Evolutionary conservation across 2,797 vertebrate genomes (phyloP), one percentile per base, ranked within the genome.

Genomic region (Acropternis orthonyx): DNA sequence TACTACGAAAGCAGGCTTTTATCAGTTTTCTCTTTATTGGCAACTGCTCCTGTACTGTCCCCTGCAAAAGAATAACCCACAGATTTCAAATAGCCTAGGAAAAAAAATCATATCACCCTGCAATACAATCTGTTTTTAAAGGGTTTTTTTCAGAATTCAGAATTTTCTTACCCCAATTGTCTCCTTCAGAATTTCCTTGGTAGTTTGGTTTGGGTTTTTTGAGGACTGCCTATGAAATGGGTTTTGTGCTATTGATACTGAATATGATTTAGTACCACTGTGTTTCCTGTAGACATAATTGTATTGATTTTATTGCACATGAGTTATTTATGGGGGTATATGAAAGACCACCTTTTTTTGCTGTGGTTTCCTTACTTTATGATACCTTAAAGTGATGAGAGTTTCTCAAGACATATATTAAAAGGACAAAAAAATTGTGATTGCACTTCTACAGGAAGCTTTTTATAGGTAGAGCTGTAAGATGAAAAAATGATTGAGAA

Each of bases 261-360:
- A 9, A 7, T 51, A 28, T 62, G 3, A 46, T 73, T 75, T 83
- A 46, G 22, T 71, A 76, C 4, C 15, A 1, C 6, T 26, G 6
- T 43, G 16, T 61, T 76, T 65, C 15, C 27, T n/a, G 41, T 74
- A 66, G 55, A 30, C 24, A 39, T 14, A 1, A 51, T 6, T 37
- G 8, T 12, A 54, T 73, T 72, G 58, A 36, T 58, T 79, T 88
- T 74, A 58, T 34, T 37, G 5, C 11, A 18, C 6, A 2, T 46
- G 37, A 4, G 12, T 26, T 74, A 54, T 26, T 44, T 0, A 0
- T 32, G 26, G 5, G 2, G 6, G 1, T 32, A 12, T 85, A 34
- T 56, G 34, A n/a, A 49, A 72, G 14, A 22, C 26, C 23, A n/a
- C 6, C 13, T 73, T 74, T 73, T 74, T 41, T 32, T 68, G 7